Evolutionary conservation across 2,888 invertebrate genomes (phyloP), one percentile per base, ranked within the genome.

Genomic region (Steinernema scapterisci): DNA sequence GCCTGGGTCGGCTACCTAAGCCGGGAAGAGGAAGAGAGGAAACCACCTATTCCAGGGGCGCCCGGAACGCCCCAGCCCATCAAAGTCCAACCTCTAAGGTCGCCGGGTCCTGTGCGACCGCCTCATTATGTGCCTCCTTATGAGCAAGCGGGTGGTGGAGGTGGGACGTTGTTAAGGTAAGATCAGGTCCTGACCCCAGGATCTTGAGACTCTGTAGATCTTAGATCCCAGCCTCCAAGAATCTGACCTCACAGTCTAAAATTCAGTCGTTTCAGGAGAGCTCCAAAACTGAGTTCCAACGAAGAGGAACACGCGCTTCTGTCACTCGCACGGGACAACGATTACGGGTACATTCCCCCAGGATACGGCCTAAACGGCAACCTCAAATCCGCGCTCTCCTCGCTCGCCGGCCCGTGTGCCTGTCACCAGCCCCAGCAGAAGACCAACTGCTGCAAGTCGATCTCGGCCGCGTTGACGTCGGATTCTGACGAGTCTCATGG

Each of bases 281-380:
- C 63, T 2, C 73, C 72, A 25, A 52, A 72, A 21, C 48, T n/a
- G 51, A 48, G 51, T 51, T 25, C 25, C 11, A 63, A 63, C 63
- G 75, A 78, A 38, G 82, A 82, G 70, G 81, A 79, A 25, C 76
- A 79, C 19, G 80, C 79, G 23, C 75, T 81, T 45, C 72, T 84
- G 19, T 78, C 77, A 16, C 72, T 82, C 27, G 45, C 70, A 13
- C 72, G 80, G 19, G 81, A 83, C 78, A 87, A 87, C 76, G 87
- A 87, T 76, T 87, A 87, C 77, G 87, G 87, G 46, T 87, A 87
- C 77, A 86, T 87, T 72, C 87, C 87, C 25, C 87, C 87, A 1
- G 84, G 84, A 21, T 83, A 82, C 70, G 81, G 81, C n/a, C 72
- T 80, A 56, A 80, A 80, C 70, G 80, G 81, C 54, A 80, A 76